Evolutionary conservation across 2,888 invertebrate species (phyloP), one percentile per base, ranked within the genome.

Genomic region (Anarsia innoxiella): DNA sequence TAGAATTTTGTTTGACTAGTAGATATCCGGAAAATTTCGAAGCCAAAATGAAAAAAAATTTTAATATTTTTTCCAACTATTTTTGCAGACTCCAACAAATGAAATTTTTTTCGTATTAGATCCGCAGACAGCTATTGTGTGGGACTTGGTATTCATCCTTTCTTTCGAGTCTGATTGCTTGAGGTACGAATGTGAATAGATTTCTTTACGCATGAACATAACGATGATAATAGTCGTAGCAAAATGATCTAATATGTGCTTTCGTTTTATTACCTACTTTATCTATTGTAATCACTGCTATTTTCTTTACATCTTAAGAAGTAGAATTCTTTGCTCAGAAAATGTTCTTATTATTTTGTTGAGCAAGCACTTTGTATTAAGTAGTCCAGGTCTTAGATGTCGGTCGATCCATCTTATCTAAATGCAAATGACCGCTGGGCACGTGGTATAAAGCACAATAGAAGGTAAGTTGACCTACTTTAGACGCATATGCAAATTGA

Each of bases 391-490:
- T n/a, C n/a, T n/a, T n/a, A n/a, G n/a, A 11, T 26, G 15, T 10
- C 26, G 26, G 26, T 26, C 28, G 28, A 35, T 28, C 28, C 15
- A 28, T 35, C 35, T 35, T 35, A 23, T 28, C 27, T 13, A 35
- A 35, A 28, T 35, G 28, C 12, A 28, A 13, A 35, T 35, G 15
- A 35, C 26, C 3, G 3, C 27, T 27, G 10, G 8, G 15, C 23
- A 31, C 10, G 5, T 32, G 23, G 12, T 34, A 27, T 19, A 5
- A 25, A 34, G 41, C 41, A 55, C 49, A 53, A 57, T 54, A 46
- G 52, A 34, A 28, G 32, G 31, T 31, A 44, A 50, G 46, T 46
- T 66, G 62, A 53, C 68, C 69, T 62, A 69, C 63, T 66, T 68
- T 57, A 51, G 42, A 46, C 43, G 45, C 39, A 45, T 62, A 69